These are phyloP conservation scores for Allobates femoralis DNA, from an alignment of 2,797 vertebrate genomes.

Conservation along the genomic window DNA sequence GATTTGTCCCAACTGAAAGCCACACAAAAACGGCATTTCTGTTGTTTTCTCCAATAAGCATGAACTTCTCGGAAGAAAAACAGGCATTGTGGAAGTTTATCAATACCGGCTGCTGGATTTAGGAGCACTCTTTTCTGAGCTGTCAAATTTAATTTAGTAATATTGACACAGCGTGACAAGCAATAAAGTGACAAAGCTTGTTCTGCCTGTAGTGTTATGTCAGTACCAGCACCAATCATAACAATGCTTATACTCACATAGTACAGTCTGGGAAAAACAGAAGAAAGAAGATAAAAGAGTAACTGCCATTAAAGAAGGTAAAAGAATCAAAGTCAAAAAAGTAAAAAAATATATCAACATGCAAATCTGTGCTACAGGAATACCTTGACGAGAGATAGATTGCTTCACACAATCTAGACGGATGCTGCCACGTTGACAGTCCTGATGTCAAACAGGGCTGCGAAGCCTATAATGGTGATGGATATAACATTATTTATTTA, in stretches of 20 bases:
- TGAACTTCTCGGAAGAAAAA: neutral
- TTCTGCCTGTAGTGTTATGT: slow-evolving; percentile 44
- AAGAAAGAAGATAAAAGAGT: neutral
- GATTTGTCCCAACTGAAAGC: neutral
- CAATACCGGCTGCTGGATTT: slow-evolving; percentile 23
- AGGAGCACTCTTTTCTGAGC: slow-evolving; percentile 29
- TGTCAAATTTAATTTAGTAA: slow-evolving; percentile 33
- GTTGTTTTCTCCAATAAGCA: neutral
- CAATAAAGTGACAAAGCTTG: slow-evolving; percentile 31
- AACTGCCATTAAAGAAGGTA: neutral
- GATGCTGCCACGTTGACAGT: slow-evolving; percentile 65
- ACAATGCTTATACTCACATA: slow-evolving; percentile 13
- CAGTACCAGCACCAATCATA: slow-evolving; percentile 26
- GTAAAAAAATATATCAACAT: neutral
- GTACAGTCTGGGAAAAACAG: neutral
- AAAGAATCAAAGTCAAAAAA: neutral
- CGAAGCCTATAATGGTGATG: slow-evolving; percentile 66
- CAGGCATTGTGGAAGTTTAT: slow-evolving; percentile 24
- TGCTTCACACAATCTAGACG: slow-evolving; percentile 60
- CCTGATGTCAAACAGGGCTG: slow-evolving; percentile 66
- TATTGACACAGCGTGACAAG: slow-evolving; percentile 31
- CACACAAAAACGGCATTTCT: neutral
- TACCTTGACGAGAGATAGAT: slow-evolving; percentile 70
- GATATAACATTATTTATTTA: slow-evolving; percentile 72
- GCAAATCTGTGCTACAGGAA: slow-evolving; percentile 47